Evolutionary conservation across 2,888 invertebrate genomes (phyloP), one percentile per base, ranked within the genome.

Genomic region (Andrena fulva): DNA sequence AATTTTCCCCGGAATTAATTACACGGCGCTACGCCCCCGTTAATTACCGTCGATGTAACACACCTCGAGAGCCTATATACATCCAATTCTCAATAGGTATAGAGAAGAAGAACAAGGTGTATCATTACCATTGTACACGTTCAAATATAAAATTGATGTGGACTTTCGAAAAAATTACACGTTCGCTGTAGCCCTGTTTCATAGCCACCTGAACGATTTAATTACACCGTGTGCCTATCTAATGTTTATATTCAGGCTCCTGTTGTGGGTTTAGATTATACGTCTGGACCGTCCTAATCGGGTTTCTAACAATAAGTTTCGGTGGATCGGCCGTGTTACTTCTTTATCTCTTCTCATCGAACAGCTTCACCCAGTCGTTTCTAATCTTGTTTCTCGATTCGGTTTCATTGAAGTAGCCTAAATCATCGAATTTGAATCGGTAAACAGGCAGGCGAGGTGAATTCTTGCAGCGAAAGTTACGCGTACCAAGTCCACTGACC

Each of bases 391-490:
- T 3, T 35, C 24, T 42, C 29, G 52, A 35, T 20, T 35, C 33
- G 33, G 33, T 74, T 62, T 35, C 33, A 12, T n/a, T 66, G 16
- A 56, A 4, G 5, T 4, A 16, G 8, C 8, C n/a, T 72, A 64
- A 60, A 77, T 67, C 66, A 67, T 54, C 50, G 77, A 74, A 74
- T 74, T 33, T 56, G 10, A 63, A 20, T 12, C 10, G 35, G n/a
- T 10, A 31, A 62, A 50, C 48, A 63, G 27, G 20, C 54, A 74
- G 67, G 74, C 35, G 82, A 20, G 66, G 69, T 73, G 78, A 79
- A 87, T 87, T 79, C 84, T 63, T 77, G 27, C 48, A 84, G 85
- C 84, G 87, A 87, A 87, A 87, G 87, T 87, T 69, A 70, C 52
- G 56, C 20, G 71, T 62, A 59, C 74, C 69, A 2, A 83, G 66